Base-by-base conservation (phyloP, 1,140 invertebrate species). In the Aphelenchoides besseyi region DNA sequence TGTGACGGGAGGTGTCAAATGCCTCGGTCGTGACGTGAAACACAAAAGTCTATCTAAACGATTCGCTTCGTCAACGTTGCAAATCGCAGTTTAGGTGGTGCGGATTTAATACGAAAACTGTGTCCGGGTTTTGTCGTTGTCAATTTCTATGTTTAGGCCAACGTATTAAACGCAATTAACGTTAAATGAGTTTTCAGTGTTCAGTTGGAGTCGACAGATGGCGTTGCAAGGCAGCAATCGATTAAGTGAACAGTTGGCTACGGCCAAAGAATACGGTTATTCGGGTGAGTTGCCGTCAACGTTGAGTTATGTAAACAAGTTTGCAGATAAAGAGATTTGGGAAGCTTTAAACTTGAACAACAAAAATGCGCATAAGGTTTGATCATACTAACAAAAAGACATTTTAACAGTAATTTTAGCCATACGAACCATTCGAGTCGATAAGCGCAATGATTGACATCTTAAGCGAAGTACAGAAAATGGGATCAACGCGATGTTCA, bases 381-480 rank as follows among this genome's bases (percentile, higher is more conserved):
- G n/a, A n/a, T n/a, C n/a, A n/a, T n/a, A n/a, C 28, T 29, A 59
- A 64, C 9, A 41, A 64, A 64, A 64, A 52, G 5, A 8, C 28
- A n/a, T 9, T 5, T 64, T 64, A 37, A n/a, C 36, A 1, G 30
- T 37, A 16, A 59, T 68, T 72, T 48, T 29, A 72, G 70, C 33
- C 70, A 3, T 72, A 71, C 30, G 70, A 72, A 48, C 70, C 70
- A 2, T 72, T 72, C 35, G 36, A 59, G 8, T 72, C 70, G 5
- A 72, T 54, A 23, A 72, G 70, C 53, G 33, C 71, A 16, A 72
- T 72, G 75, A 72, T 77, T 48, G 73, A 70, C 35, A 37, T 54
- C 12, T 29, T 74, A 35, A 74, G 75, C 36, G 28, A 16, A 18
- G 55, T 76, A 5, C 71, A 73, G 48, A 73, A 73, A 33, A 26